A percentile compares a stretch with the other conserved stretches of the same genome.
Conservation (phyloP, 2,113 vertebrate species). For the Silurus glanis region DNA sequence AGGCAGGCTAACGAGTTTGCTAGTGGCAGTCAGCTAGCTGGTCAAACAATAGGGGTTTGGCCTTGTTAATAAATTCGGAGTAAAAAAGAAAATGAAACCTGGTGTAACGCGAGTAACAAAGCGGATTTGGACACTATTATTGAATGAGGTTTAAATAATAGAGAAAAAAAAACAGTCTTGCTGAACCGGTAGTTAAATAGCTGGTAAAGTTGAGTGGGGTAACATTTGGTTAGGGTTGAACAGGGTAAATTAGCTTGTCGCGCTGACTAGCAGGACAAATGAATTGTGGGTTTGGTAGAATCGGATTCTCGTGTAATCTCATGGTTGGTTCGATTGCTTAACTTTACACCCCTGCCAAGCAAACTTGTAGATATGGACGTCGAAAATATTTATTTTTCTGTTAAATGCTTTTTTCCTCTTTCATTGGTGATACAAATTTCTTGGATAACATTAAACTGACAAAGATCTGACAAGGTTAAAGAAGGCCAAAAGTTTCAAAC, state of each 20-base stretch:
- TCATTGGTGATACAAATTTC: too few relatives aligned
- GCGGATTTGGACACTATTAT: not conserved
- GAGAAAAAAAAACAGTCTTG: not conserved
- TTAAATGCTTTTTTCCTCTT: not conserved
- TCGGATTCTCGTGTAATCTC: not conserved
- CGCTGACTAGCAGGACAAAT: slow-evolving; percentile 7
- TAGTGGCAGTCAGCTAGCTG: slow-evolving; percentile 30
- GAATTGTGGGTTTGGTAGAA: not conserved
- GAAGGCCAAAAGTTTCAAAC: not conserved
- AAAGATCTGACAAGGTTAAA: not conserved
- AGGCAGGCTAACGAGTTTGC: slow-evolving; percentile 47
- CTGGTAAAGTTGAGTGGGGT: not conserved
- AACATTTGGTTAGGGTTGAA: slow-evolving; percentile 10
- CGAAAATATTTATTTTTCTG: not conserved
- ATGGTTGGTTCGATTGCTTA: not conserved
- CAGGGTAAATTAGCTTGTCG: not conserved
- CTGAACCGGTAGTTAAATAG: not conserved
- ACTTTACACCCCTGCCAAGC: not conserved
- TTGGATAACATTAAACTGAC: not conserved
- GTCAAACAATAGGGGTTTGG: slow-evolving; percentile 49
- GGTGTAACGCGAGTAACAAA: not conserved
- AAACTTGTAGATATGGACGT: not conserved
- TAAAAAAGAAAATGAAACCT: not conserved
- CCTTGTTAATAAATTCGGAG: slow-evolving; percentile 22
- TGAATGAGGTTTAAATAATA: not conserved